Conservation (phyloP, 2,888 invertebrate genomes). For the Corythucha ciliata region DNA sequence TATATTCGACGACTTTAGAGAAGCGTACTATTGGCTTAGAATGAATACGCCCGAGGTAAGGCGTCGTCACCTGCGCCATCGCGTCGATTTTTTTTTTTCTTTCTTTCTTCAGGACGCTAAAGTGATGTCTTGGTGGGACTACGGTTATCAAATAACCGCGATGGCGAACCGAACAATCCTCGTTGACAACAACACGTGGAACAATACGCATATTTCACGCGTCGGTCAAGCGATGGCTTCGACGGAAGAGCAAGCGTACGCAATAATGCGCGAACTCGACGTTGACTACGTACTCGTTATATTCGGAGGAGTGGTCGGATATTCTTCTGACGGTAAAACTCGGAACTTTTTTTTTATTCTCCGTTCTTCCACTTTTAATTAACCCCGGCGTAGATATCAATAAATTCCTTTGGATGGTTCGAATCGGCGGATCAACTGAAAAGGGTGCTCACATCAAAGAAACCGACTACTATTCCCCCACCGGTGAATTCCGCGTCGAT, state of each 20-base stretch:
- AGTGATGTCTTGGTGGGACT: slow-evolving; percentile 99
- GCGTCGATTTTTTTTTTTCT: too few relatives aligned
- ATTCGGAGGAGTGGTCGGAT: slow-evolving; percentile 97
- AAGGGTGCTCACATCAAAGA: slow-evolving; percentile 92
- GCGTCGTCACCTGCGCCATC: too few relatives aligned
- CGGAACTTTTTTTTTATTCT: background rate
- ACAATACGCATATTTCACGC: slow-evolving; percentile 95
- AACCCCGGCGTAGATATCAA: slow-evolving; percentile 67
- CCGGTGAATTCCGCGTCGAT: slow-evolving; percentile 94
- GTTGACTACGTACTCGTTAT: slow-evolving; percentile 97
- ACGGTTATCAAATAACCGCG: slow-evolving; percentile 97
- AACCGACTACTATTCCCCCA: slow-evolving; percentile 89
- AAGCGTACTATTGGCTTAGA: slow-evolving; percentile 96
- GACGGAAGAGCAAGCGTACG: slow-evolving; percentile 90
- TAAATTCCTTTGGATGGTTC: slow-evolving; percentile 99
- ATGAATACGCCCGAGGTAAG: slow-evolving; percentile 82
- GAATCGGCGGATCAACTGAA: slow-evolving; percentile 91
- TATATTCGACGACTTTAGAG: slow-evolving; percentile 98
- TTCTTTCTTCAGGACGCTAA: slow-evolving; percentile 69
- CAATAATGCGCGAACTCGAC: slow-evolving; percentile 94
- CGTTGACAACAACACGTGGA: slow-evolving; percentile 99
- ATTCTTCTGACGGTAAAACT: slow-evolving; percentile 83
- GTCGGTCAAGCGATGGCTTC: slow-evolving; percentile 99
- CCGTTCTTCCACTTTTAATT: too few relatives aligned
- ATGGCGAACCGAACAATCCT: slow-evolving; percentile 98